phyloP scores from a whole-genome alignment of 2,888 invertebrate genomes.

The Drosophila mettleri region DNA sequence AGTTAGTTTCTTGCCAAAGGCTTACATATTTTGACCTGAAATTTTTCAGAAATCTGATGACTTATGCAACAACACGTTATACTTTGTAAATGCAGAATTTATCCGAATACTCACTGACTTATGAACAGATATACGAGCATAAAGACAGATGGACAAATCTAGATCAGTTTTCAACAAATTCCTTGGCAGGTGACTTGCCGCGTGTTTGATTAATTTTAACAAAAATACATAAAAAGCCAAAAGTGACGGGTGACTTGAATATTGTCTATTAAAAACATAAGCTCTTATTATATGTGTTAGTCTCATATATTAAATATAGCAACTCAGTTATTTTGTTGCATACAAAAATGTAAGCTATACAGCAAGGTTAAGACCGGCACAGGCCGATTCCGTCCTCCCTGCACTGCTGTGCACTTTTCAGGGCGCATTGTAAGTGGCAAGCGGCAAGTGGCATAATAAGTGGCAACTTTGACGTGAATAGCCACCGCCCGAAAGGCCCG shows the following conservation, averaged over 20 bases:
- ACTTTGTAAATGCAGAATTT: neutral
- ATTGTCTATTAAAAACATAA: no score
- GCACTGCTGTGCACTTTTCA: slow-evolving; percentile 44
- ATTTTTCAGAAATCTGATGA: neutral
- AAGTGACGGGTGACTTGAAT: no score
- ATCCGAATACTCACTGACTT: neutral
- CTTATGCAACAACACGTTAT: neutral
- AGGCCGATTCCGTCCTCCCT: neutral
- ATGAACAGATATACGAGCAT: neutral
- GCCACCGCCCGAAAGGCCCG: slow-evolving; percentile 21
- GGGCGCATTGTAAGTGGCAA: slow-evolving; percentile 38
- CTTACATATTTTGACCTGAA: neutral
- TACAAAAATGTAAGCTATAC: slow-evolving; percentile 9
- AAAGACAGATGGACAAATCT: neutral
- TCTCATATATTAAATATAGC: neutral
- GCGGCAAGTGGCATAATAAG: slow-evolving; percentile 59
- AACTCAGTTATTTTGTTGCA: neutral
- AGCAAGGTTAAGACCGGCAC: slow-evolving; percentile 34
- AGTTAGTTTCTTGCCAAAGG: neutral
- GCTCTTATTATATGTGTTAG: no score
- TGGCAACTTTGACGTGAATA: slow-evolving; percentile 56
- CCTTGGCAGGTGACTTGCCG: no score
- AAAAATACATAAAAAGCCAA: no score
- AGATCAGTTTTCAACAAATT: no score
- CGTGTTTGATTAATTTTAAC: no score